Conservation (phyloP, 2,113 vertebrate species). For the Sterrhoptilus dennistouni region DNA sequence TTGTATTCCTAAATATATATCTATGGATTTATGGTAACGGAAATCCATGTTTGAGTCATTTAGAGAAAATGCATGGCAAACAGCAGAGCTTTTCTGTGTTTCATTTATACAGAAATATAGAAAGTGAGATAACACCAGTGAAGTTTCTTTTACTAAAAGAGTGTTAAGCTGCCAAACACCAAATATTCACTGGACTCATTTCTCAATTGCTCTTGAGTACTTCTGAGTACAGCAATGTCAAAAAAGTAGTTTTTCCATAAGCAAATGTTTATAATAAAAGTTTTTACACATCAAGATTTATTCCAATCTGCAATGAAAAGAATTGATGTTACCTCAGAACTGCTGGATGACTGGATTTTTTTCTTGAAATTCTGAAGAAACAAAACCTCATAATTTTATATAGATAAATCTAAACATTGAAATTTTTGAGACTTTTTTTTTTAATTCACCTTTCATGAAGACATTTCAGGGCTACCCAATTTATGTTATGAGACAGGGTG, state of each 20-base stretch:
- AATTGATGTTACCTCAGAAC: neutral
- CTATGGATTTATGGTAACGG: neutral
- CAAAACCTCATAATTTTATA: neutral
- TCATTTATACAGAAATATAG: constrained; percentile 1
- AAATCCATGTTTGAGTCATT: constrained; percentile 35
- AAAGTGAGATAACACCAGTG: constrained; percentile 2
- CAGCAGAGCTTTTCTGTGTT: neutral
- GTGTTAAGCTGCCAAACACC: neutral
- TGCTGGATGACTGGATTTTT: neutral
- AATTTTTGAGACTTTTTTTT: neutral
- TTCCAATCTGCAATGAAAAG: neutral
- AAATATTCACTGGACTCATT: neutral
- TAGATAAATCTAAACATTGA: neutral
- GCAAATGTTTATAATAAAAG: neutral
- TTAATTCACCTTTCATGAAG: neutral
- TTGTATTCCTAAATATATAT: neutral
- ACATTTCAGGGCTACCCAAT: neutral
- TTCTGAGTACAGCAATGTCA: neutral
- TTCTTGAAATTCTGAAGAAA: neutral
- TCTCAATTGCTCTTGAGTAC: neutral
- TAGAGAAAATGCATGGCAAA: constrained; percentile 28
- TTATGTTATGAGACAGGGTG: neutral
- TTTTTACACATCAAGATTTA: neutral
- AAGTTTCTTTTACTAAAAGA: neutral
- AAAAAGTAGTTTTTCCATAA: neutral